Evolutionary conservation across 2,113 vertebrate genomes (phyloP), one percentile per base, ranked within the genome.

Genomic region (Siniperca chuatsi): DNA sequence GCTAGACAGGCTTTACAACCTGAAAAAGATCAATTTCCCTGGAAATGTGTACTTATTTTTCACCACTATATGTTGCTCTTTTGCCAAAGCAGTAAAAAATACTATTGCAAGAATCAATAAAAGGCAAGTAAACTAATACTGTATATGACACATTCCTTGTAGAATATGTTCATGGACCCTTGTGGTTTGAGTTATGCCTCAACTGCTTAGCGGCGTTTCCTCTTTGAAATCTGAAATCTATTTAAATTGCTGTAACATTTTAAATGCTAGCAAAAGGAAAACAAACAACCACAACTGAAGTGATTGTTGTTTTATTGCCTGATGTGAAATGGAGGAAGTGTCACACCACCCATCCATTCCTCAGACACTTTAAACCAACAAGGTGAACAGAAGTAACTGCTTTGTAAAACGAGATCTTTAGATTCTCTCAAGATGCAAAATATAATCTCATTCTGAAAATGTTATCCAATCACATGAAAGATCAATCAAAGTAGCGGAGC

Each of bases 401-500:
- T 42, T 65, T 1, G 13, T 13, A 20, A 48, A 68, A 68, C n/a
- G 55, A 29, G 7, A 84, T 12, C 18, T 50, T 58, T 15, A 33
- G 50, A 52, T 35, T 79, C 58, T 60, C 29, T 42, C 10, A 33
- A 44, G 21, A 66, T 67, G 40, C 23, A 66, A 35, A 78, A 44
- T 42, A 42, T 61, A 52, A 72, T 57, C 37, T 46, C 21, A 62
- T 13, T 61, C 68, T 77, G 44, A 65, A 81, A 83, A 69, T 81
- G 46, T 65, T 78, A 76, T 61, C 57, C 69, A 65, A 67, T 44
- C 44, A 73, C 33, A 70, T 37, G 48, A 83, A 79, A 80, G 80
- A 82, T 46, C 46, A 69, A 35, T 83, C 54, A 78, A 10, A 0
- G 10, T 23, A 58, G 75, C 69, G 25, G n/a, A 48, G 25, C 60